Conservation (phyloP, 2,888 invertebrate genomes). For the Trichacis sp. region DNA sequence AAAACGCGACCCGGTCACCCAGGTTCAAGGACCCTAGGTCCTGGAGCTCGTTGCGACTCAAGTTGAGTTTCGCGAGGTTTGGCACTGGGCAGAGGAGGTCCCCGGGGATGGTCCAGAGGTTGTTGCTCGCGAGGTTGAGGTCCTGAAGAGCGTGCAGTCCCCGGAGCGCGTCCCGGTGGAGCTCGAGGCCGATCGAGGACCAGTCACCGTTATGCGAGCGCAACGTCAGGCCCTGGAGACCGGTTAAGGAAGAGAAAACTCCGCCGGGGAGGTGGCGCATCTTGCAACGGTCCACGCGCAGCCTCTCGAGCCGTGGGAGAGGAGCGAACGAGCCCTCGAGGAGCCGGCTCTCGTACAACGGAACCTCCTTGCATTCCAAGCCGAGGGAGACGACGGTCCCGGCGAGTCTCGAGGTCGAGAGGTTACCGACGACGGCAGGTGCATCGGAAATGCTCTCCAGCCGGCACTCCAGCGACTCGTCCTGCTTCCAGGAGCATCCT, state of each 20-base stretch:
- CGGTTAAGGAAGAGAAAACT: slow-evolving; percentile 77
- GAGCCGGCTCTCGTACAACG: slow-evolving; percentile 80
- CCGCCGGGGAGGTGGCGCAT: slow-evolving; percentile 80
- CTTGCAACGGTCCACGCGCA: slow-evolving; percentile 83
- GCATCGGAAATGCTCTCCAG: slow-evolving; percentile 80
- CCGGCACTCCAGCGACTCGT: slow-evolving; percentile 75
- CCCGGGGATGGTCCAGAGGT: slow-evolving; percentile 81
- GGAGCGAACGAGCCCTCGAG: slow-evolving; percentile 73
- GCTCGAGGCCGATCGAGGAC: slow-evolving; percentile 83
- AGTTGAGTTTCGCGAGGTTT: slow-evolving; percentile 78
- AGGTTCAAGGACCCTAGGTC: slow-evolving; percentile 82
- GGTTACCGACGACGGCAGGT: slow-evolving; percentile 77
- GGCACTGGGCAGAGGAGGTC: slow-evolving; percentile 81
- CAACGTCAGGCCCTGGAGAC: slow-evolving; percentile 76
- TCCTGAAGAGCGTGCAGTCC: slow-evolving; percentile 77
- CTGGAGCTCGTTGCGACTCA: slow-evolving; percentile 83
- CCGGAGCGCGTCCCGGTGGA: slow-evolving; percentile 79
- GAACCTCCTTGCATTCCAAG: slow-evolving; percentile 80
- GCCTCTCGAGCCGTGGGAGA: slow-evolving; percentile 76
- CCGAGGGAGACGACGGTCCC: slow-evolving; percentile 78
- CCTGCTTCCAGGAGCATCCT: slow-evolving; percentile 78
- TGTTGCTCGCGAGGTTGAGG: slow-evolving; percentile 81
- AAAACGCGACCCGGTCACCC: slow-evolving; percentile 79
- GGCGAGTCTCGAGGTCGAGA: slow-evolving; percentile 77
- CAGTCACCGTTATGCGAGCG: slow-evolving; percentile 84